Percentiles rank a stretch among this genome's conserved stretches.
phyloP scores from a whole-genome alignment of 2,797 vertebrate genomes.

The Hapalemur alaotrensis region DNA sequence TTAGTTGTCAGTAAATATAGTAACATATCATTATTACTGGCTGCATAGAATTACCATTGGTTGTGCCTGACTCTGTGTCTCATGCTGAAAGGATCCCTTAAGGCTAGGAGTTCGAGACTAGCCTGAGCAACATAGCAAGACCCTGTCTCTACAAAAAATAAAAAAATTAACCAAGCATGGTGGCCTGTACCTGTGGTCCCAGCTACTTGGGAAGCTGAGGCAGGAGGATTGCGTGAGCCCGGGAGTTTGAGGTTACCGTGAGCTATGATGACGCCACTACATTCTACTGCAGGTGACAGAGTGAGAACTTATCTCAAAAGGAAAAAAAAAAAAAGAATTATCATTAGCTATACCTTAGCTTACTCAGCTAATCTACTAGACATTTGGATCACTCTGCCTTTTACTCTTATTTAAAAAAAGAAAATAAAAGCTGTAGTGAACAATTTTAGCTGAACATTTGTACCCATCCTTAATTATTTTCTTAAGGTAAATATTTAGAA shows the following conservation, averaged over 20 bases:
- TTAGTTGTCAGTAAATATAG: not conserved
- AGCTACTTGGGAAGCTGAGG: not conserved
- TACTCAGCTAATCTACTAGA: not conserved
- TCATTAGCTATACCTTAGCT: not conserved
- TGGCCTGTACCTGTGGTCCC: not conserved
- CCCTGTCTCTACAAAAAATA: not conserved
- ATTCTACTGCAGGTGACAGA: not conserved
- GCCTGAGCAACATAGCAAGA: not conserved
- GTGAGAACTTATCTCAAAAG: not conserved
- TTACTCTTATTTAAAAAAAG: not conserved
- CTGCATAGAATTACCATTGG: not conserved
- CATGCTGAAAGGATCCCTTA: not conserved
- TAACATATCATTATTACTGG: not conserved
- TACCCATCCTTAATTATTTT: slow-evolving; percentile 35
- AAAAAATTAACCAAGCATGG: not conserved
- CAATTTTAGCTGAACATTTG: not conserved
- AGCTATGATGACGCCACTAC: not conserved
- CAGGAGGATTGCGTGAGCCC: not conserved
- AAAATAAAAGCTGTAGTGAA: not conserved
- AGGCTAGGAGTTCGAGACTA: not conserved
- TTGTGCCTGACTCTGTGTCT: not conserved
- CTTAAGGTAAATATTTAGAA: not conserved
- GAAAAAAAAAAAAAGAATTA: not conserved
- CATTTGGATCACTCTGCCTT: not conserved
- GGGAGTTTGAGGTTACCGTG: not conserved